Percentiles rank a stretch among this genome's conserved stretches.
phyloP scores from a whole-genome alignment of 2,888 invertebrate species.

The Melieria crassipennis region DNA sequence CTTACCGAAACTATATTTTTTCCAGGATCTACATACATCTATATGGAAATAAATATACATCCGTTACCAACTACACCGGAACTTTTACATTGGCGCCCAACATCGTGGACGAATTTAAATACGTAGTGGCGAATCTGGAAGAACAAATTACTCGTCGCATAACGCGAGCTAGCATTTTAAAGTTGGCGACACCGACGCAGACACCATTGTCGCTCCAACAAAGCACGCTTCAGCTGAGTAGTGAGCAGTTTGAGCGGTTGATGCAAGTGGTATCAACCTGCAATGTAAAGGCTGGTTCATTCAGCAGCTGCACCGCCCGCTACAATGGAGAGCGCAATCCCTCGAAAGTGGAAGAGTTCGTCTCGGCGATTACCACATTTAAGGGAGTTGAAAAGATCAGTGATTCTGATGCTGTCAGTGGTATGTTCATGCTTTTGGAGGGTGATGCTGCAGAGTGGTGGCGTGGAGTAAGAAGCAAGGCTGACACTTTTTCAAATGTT shows the following conservation, averaged over 20 bases:
- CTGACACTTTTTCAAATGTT: slow-evolving; percentile 4
- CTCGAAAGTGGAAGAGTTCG: slow-evolving; percentile 23
- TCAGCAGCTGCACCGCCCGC: slow-evolving; percentile 23
- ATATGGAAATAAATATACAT: too few species aligned
- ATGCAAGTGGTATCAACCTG: neutral
- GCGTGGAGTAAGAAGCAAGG: neutral
- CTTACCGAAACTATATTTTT: too few species aligned
- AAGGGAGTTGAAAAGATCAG: slow-evolving; percentile 24
- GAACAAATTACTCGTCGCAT: too few species aligned
- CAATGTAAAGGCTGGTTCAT: slow-evolving; percentile 21
- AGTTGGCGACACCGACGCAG: too few species aligned
- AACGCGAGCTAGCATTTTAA: too few species aligned
- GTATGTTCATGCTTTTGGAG: slow-evolving; percentile 24
- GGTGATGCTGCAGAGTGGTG: slow-evolving; percentile 28
- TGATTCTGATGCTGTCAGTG: slow-evolving; percentile 18
- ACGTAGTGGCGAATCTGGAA: too few species aligned
- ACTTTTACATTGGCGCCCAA: too few species aligned
- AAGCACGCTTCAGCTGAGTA: too few species aligned
- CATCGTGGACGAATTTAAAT: too few species aligned
- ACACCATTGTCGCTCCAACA: too few species aligned
- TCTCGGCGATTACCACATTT: slow-evolving; percentile 23
- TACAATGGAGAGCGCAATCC: slow-evolving; percentile 21
- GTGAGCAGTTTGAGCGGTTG: slow-evolving; percentile 14
- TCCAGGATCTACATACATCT: too few species aligned
- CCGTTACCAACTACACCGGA: too few species aligned